These are phyloP conservation scores for Chitala chitala DNA, from an alignment of 2,113 vertebrate genomes.

Conservation along the genomic window DNA sequence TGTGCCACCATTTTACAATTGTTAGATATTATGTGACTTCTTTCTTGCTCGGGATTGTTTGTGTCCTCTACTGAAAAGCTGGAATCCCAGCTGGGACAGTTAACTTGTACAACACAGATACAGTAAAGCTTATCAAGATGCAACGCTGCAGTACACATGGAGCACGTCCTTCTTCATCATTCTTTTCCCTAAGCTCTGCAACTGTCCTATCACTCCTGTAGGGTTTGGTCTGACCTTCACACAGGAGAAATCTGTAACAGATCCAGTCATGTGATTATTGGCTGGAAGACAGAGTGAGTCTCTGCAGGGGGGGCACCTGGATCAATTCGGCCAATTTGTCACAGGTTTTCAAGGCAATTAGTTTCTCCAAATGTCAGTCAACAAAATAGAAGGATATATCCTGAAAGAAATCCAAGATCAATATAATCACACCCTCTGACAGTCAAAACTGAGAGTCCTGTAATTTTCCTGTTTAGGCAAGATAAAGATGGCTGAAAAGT, in stretches of 20 bases:
- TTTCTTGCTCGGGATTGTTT: too few relatives aligned
- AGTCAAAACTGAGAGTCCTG: background rate
- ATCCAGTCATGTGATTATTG: background rate
- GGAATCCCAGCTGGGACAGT: too few relatives aligned
- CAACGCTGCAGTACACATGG: too few relatives aligned
- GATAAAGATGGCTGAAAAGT: background rate
- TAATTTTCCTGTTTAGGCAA: background rate
- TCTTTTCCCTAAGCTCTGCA: too few relatives aligned
- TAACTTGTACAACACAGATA: too few relatives aligned
- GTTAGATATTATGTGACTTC: too few relatives aligned
- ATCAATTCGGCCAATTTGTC: background rate
- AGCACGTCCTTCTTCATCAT: too few relatives aligned
- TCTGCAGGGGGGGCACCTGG: background rate
- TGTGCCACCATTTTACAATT: too few relatives aligned
- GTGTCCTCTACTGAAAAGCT: too few relatives aligned
- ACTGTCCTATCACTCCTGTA: too few relatives aligned
- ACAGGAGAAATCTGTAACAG: background rate
- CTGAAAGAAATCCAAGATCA: background rate
- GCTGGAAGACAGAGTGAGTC: background rate
- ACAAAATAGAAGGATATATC: background rate
- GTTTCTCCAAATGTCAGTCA: background rate
- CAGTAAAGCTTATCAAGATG: too few relatives aligned
- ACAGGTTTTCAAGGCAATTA: background rate
- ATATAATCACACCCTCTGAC: background rate
- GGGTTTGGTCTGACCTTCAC: background rate